A percentile compares a stretch with the other conserved stretches of the same genome.
Conservation (phyloP, 2,888 invertebrate species). For the Diogma glabrata region DNA sequence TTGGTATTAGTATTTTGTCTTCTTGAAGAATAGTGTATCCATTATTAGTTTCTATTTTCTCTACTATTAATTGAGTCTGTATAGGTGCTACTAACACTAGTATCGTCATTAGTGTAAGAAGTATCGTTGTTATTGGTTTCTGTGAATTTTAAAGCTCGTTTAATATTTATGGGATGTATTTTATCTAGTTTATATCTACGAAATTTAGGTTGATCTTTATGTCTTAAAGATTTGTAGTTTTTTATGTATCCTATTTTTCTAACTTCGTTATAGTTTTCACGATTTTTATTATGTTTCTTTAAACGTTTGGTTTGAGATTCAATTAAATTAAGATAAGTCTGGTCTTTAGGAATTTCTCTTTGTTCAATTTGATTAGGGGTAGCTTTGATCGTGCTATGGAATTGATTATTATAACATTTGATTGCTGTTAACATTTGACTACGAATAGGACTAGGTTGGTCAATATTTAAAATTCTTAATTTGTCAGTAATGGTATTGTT, state of each 20-base stretch:
- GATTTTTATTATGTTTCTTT: background rate
- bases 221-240: background rate
- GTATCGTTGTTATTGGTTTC: no score
- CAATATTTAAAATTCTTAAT: background rate
- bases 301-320: background rate
- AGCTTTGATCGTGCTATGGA: background rate
- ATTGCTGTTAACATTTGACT: no score
- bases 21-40: background rate
- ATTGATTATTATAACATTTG: background rate
- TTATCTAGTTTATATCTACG: background rate
- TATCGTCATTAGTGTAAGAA: background rate
- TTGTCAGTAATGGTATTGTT: slow-evolving; percentile 8
- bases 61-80: background rate
- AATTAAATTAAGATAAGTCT: background rate
- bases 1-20: background rate
- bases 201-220: background rate
- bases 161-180: background rate
- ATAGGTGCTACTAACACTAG: background rate
- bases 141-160: background rate
- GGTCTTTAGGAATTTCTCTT: background rate
- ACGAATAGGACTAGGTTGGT: background rate
- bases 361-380: no score
- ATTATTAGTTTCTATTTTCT: background rate
- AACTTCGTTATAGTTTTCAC: background rate
- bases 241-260: background rate